Evolutionary conservation across 2,797 vertebrate genomes (phyloP).

Genomic region (Spizella passerina): DNA sequence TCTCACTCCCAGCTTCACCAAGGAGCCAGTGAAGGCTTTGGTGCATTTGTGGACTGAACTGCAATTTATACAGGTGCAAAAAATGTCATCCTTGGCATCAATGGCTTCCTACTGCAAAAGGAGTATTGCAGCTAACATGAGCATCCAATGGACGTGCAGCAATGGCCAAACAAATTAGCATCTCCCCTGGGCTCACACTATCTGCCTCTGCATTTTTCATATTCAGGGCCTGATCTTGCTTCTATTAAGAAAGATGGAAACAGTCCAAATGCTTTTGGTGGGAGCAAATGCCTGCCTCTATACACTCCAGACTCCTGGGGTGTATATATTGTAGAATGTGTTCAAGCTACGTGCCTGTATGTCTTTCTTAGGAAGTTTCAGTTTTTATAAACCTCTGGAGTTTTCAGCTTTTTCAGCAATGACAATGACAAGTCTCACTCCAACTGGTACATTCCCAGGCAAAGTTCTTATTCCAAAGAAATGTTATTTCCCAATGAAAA

Average conservation of each 20-base stretch:
- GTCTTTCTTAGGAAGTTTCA: constrained; percentile 6
- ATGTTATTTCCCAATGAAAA: not conserved
- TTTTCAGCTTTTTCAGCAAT: not conserved
- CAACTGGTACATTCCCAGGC: not conserved
- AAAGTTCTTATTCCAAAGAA: constrained; percentile 6
- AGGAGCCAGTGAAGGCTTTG: not conserved
- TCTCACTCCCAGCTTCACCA: not conserved
- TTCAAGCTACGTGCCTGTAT: not conserved
- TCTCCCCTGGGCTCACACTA: not conserved
- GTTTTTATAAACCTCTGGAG: constrained; percentile 27
- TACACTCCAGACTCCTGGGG: not conserved
- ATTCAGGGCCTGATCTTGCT: not conserved
- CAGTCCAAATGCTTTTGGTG: constrained; percentile 30
- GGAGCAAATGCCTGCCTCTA: not conserved
- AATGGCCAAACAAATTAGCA: not conserved
- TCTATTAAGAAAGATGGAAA: constrained; percentile 51
- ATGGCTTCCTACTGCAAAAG: not conserved
- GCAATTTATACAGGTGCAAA: not conserved
- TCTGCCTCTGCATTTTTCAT: not conserved
- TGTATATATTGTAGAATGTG: not conserved
- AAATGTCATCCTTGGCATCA: not conserved
- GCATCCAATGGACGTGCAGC: not conserved
- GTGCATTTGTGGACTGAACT: not conserved
- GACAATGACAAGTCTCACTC: not conserved
- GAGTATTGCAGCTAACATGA: not conserved